Base-by-base conservation (phyloP, 1,140 invertebrate genomes). In the Diabrotica undecimpunctata region DNA sequence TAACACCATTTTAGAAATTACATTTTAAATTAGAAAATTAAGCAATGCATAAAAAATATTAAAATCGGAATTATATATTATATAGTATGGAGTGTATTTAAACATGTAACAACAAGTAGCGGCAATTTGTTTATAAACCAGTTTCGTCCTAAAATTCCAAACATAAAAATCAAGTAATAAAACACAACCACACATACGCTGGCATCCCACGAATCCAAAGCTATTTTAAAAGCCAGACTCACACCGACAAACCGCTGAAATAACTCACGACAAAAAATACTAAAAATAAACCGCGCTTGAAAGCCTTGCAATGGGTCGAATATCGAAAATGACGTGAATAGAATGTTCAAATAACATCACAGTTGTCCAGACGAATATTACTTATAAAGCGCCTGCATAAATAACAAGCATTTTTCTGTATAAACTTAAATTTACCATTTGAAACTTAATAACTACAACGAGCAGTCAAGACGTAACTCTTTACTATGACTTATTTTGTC, bases 301-400 rank as follows among this genome's bases (percentile, higher is more conserved):
- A 41, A 46, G 41, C 41, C 25, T 25, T 11, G 54, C 12, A 35
- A 46, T 59, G 57, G 57, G 57, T 59, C 59, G 59, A 61, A 61
- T 39, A n/a, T 50, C 41, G 54, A 66, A 69, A 69, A 66, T 69
- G 67, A 69, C 64, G 67, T 54, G 58, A 41, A 59, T 41, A 64
- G 65, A 67, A 67, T 70, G 62, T 66, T 63, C 61, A 69, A 70
- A 67, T 66, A 67, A 65, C 61, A 25, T 39, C 59, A 51, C 62
- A 70, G 53, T 59, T 54, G 65, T 8, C 62, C 68, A 67, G 38
- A 12, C 52, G 14, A 66, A 10, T 59, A 59, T 14, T 64, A 13
- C 14, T n/a, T 53, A 41, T 55, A 38, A 5, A 59, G 46, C 35
- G 51, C 14, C 51, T 25, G n/a, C 5, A 11, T 7, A 25, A 55